Evolutionary conservation across 2,888 invertebrate species (phyloP).

Genomic region (Griposia aprilina): DNA sequence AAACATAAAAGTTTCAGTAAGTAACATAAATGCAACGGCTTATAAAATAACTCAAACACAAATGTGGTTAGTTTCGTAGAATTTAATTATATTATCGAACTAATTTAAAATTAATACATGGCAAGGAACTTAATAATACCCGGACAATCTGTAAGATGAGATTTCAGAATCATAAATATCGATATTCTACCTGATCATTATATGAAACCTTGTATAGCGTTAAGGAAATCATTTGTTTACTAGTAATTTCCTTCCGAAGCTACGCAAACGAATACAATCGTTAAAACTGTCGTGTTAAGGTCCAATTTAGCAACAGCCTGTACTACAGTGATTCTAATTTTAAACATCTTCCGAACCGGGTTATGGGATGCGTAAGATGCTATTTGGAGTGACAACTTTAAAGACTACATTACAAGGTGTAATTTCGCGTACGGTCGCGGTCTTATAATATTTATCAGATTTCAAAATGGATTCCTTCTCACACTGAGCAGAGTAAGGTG

Average conservation of each 20-base stretch:
- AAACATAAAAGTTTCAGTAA: slow-evolving; percentile 60
- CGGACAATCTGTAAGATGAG: slow-evolving; percentile 4
- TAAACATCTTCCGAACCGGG: slow-evolving; percentile 27
- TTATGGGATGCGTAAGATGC: slow-evolving; percentile 14
- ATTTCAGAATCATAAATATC: slow-evolving; percentile 17
- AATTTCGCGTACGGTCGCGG: slow-evolving; percentile 9
- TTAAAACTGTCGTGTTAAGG: slow-evolving; percentile 15
- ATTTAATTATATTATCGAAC: slow-evolving; percentile 34
- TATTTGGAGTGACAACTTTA: slow-evolving; percentile 35
- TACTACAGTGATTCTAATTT: slow-evolving; percentile 28
- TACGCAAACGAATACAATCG: slow-evolving; percentile 19
- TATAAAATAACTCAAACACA: slow-evolving; percentile 47
- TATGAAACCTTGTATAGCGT: slow-evolving; percentile 25
- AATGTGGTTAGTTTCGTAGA: slow-evolving; percentile 48
- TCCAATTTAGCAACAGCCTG: slow-evolving; percentile 22
- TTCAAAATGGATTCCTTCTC: background rate
- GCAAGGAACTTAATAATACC: slow-evolving; percentile 28
- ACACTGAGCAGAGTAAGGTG: background rate
- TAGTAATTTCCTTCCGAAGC: background rate
- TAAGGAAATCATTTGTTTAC: slow-evolving; percentile 21
- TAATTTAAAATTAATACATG: slow-evolving; percentile 12
- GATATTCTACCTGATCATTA: background rate
- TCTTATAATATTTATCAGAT: slow-evolving; percentile 9
- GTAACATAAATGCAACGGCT: slow-evolving; percentile 37
- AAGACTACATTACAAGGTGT: slow-evolving; percentile 3